Base-by-base conservation (phyloP, 2,797 vertebrate species). In the Sebastes flavidus region DNA sequence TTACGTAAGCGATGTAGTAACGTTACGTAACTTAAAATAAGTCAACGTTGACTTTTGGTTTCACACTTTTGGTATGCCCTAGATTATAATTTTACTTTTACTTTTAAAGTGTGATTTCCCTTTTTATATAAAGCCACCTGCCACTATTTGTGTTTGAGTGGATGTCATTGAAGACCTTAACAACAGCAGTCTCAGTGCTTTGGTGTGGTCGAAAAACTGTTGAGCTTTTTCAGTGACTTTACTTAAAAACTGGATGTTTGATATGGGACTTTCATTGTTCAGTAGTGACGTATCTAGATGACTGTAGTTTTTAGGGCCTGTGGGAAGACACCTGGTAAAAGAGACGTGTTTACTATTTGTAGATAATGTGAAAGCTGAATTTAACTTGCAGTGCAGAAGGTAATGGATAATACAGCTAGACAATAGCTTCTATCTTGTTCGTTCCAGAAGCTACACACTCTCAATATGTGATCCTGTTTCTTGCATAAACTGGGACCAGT, bases 381-480 rank as follows among this genome's bases (percentile, higher is more conserved):
- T 87, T 56, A 69, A 62, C 77, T 71, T 62, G 65, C 32, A 72
- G 79, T 74, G 60, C 76, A 86, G 42, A 87, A 61, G 83, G 58
- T 78, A 82, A 83, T 63, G 42, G 73, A 67, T 85, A 84, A 88
- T 69, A 80, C 63, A 59, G 77, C 66, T 70, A 36, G 16, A 71
- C 83, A 81, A 87, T 82, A 82, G 77, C 78, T 67, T 65, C 68
- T 81, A 81, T 86, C 76, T 77, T 61, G 72, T 77, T 83, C 36
- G 24, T 68, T 78, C 49, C 75, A 83, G 56, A 78, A 76, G 60
- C 22, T 27, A 38, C 46, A 32, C 65, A 63, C 59, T 11, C 61
- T 80, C 65, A 68, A 46, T 63, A 13, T 6, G 34, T 49, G 61
- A 71, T 84, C 49, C 24, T 27, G 12, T 52, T 72, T 12, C 14